These are phyloP conservation scores for Platichthys flesus DNA, from an alignment of 2,113 vertebrate genomes.

Conservation along the genomic window DNA sequence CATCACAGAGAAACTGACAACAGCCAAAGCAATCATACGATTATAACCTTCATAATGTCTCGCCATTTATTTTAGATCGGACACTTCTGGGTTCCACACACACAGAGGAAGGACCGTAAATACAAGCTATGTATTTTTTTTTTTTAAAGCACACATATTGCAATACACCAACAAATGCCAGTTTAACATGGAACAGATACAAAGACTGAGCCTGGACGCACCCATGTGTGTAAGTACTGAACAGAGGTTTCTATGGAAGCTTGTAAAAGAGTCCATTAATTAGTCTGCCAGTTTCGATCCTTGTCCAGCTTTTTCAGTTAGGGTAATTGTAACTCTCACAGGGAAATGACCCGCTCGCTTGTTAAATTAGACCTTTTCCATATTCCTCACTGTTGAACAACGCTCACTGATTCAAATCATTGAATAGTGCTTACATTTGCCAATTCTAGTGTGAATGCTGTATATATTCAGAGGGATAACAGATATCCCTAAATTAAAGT, in stretches of 20 bases:
- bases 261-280: constrained; percentile 69
- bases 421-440: constrained; percentile 38
- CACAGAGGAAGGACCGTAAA: neutral
- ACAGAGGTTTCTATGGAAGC: constrained; percentile 54
- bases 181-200: constrained; percentile 7
- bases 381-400: constrained; percentile 51
- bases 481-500: constrained; percentile 4
- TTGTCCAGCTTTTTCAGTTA: constrained; percentile 73
- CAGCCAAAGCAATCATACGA: neutral
- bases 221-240: constrained; percentile 47
- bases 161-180: neutral
- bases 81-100: neutral
- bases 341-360: constrained; percentile 59
- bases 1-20: neutral
- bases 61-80: neutral
- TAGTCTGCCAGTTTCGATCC: constrained; percentile 72
- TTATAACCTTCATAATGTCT: neutral
- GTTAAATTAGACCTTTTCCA: constrained; percentile 60
- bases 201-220: neutral
- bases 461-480: constrained; percentile 37
- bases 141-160: neutral
- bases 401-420: constrained; percentile 33
- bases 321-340: constrained; percentile 65
- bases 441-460: constrained; percentile 20
- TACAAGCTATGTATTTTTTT: neutral